Conservation (phyloP, 2,113 vertebrate genomes). For the Pseudopipra pipra region DNA sequence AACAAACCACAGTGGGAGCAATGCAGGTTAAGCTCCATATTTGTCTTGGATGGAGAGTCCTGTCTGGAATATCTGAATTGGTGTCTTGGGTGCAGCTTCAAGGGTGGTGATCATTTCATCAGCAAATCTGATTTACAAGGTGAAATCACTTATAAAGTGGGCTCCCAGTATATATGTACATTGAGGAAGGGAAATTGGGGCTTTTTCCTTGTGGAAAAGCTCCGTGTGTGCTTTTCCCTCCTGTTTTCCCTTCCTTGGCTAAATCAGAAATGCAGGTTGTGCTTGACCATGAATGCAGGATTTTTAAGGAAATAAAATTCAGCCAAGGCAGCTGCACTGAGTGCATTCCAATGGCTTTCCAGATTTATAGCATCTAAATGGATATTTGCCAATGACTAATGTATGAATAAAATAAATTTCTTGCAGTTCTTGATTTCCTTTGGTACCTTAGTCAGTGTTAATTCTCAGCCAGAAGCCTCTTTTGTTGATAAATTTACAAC, state of each 20-base stretch:
- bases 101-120: slow-evolving; percentile 66
- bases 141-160: slow-evolving; percentile 20
- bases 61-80: slow-evolving; percentile 57
- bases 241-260: neutral
- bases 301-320: neutral
- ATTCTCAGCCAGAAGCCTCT: neutral
- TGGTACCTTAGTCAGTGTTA: neutral
- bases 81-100: slow-evolving; percentile 75
- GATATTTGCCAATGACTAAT: neutral
- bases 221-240: neutral
- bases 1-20: neutral
- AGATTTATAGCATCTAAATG: neutral
- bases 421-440: neutral
- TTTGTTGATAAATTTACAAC: neutral
- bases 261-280: neutral
- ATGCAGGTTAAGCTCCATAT: slow-evolving; percentile 43
- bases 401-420: neutral
- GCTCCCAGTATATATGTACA: neutral
- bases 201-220: neutral
- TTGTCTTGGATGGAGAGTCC: slow-evolving; percentile 67
- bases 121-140: slow-evolving; percentile 15
- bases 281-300: neutral
- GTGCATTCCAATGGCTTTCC: neutral
- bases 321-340: neutral
- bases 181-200: neutral